Evolutionary conservation across 2,797 vertebrate species (phyloP).

Genomic region (Myripristis murdjan): DNA sequence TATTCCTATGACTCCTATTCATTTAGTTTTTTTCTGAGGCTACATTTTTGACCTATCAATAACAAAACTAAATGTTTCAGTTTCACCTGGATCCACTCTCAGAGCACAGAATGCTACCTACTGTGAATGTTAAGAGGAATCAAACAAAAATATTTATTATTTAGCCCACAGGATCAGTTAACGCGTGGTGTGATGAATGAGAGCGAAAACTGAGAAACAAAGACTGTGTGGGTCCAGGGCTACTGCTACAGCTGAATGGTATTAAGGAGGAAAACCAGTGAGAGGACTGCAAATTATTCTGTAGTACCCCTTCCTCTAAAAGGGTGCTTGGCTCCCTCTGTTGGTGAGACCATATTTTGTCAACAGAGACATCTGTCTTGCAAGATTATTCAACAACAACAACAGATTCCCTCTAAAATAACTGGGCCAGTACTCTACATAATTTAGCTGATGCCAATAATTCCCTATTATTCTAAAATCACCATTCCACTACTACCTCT

Average conservation of each 20-base stretch:
- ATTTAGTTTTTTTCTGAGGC: slow-evolving; percentile 36
- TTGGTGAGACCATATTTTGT: slow-evolving; percentile 41
- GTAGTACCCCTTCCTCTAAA: not conserved
- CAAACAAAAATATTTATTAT: slow-evolving; percentile 19
- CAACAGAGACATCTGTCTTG: not conserved
- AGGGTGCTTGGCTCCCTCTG: slow-evolving; percentile 72
- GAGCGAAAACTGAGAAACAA: slow-evolving; percentile 32
- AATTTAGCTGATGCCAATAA: not conserved
- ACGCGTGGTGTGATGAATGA: slow-evolving; percentile 16
- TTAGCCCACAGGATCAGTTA: not conserved
- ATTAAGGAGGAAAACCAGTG: slow-evolving; percentile 16
- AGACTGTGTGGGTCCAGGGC: slow-evolving; percentile 26
- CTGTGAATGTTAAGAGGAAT: slow-evolving; percentile 30
- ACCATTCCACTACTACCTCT: not conserved
- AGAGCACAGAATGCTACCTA: slow-evolving; percentile 6
- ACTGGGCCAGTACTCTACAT: not conserved
- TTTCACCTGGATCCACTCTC: slow-evolving; percentile 34
- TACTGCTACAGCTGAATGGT: slow-evolving; percentile 26
- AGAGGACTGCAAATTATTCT: slow-evolving; percentile 25
- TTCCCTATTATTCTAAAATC: not conserved
- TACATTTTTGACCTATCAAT: slow-evolving; percentile 28
- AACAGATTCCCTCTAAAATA: not conserved
- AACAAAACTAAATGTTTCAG: slow-evolving; percentile 16
- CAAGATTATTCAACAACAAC: not conserved
- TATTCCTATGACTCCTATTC: slow-evolving; percentile 12